Base-by-base conservation (phyloP, 1,140 invertebrate genomes). In the Hycleus cichorii region DNA sequence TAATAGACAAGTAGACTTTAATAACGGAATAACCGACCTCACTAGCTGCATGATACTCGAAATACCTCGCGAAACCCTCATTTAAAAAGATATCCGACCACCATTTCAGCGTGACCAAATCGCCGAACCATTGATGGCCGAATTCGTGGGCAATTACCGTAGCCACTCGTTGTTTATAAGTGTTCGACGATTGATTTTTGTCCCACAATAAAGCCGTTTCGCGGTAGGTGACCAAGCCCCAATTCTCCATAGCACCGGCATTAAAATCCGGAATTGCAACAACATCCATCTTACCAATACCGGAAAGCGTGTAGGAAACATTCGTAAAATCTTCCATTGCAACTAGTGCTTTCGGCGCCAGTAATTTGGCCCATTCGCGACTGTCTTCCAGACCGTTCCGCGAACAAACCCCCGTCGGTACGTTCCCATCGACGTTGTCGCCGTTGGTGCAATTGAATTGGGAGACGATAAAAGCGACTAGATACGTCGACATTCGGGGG, bases 211-310 rank as follows among this genome's bases (percentile, higher is more conserved):
- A 67, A 40, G 76, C 75, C 3, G 76, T 76, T 67, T 88, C 84
- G 52, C 85, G 84, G 74, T 91, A 97, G 2, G 91, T 96, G n/a
- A 97, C 84, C 0, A 96, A 72, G 2, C 90, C 90, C 89, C 89
- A 91, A 71, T 92, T 92, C 69, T 92, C 90, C 90, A 92, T 93
- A 2, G 89, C 95, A 0, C 92, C 94, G n/a, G 90, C 89, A 47
- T 84, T 77, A 74, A 94, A 95, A 74, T 90, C 82, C 2, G 87
- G 86, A 45, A 90, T 80, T 7, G 84, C 81, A 26, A 89, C 77
- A 67, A 87, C 80, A 65, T 88, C 81, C 64, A 80, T 65, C 68
- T 83, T 62, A 0, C 24, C 27, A 0, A 52, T 38, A 42, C 49
- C 62, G 42, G 3, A 9, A 70, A 60, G 0, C 8, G 12, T 0